phyloP scores from a whole-genome alignment of 2,113 vertebrate species.

The Guaruba guarouba region DNA sequence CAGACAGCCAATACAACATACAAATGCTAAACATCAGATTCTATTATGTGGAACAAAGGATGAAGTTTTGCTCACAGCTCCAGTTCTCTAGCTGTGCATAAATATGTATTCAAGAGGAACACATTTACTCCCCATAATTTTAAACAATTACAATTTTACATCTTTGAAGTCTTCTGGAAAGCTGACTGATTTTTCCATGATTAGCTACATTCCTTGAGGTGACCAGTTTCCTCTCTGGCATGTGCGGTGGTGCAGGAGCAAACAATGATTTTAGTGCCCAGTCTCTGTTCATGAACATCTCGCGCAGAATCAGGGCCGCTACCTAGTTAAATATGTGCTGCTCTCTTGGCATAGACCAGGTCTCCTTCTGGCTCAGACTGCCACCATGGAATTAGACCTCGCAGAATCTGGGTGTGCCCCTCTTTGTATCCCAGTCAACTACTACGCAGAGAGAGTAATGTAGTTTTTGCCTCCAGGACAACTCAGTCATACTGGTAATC shows the following conservation, averaged over 20 bases:
- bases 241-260: background rate
- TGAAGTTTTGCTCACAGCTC: background rate
- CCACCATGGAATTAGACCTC: background rate
- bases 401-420: background rate
- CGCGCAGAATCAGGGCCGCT: background rate
- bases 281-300: background rate
- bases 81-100: background rate
- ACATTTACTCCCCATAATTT: background rate
- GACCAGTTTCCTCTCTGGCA: background rate
- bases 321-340: background rate
- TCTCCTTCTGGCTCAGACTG: background rate
- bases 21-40: background rate
- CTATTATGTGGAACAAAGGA: background rate
- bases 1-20: background rate
- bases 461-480: slow-evolving; percentile 6
- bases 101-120: background rate
- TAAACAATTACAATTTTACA: background rate
- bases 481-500: background rate
- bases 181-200: background rate
- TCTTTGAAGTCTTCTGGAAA: background rate
- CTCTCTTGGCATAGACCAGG: background rate
- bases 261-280: background rate
- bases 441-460: background rate
- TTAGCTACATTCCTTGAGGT: background rate
- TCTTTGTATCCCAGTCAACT: background rate